Conservation (phyloP, 53 echinoderm and acorn worm species). For the Arbacia lixula region DNA sequence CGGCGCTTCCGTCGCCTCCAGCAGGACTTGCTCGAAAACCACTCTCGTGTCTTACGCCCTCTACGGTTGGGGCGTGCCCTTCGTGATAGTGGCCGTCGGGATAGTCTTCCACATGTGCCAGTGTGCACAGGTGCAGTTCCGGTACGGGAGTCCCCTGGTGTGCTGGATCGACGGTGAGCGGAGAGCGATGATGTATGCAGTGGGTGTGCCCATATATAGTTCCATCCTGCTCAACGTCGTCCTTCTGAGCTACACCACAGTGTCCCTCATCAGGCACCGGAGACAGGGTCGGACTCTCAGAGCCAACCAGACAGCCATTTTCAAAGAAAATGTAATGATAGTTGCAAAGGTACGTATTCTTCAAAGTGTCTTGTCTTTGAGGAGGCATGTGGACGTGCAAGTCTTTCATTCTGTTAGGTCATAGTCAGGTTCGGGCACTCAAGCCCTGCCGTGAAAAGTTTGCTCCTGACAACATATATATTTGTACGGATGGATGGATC, state of each 20-base stretch:
- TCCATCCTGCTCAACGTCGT: constrained; percentile 49
- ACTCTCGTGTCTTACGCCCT: constrained; percentile 45
- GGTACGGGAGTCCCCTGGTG: constrained; percentile 27
- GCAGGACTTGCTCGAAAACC: constrained; percentile 10
- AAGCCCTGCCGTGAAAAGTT: too few relatives aligned
- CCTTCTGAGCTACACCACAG: constrained; percentile 39
- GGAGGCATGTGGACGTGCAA: too few relatives aligned
- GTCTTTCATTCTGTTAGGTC: too few relatives aligned
- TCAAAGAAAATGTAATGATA: constrained; percentile 22
- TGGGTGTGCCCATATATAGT: constrained; percentile 48
- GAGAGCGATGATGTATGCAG: constrained; percentile 40
- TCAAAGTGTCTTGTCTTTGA: too few relatives aligned
- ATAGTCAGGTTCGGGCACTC: too few relatives aligned
- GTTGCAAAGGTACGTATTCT: constrained; percentile 39
- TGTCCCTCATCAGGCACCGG: constrained; percentile 51
- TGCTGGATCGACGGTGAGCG: constrained; percentile 67
- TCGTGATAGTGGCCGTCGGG: constrained; percentile 25
- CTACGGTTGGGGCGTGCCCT: constrained; percentile 61
- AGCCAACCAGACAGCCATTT: constrained; percentile 35
- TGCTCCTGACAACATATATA: too few relatives aligned
- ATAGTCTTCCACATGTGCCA: constrained; percentile 50
- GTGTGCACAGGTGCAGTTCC: constrained; percentile 25
- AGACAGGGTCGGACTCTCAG: constrained; percentile 29
- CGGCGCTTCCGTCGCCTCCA: constrained; percentile 15
- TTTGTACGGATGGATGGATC: too few relatives aligned